Percentiles rank a stretch among this genome's conserved stretches.
These are phyloP conservation scores for Phoenicopterus ruber DNA, from an alignment of 2,113 vertebrate genomes.

Conservation along the genomic window DNA sequence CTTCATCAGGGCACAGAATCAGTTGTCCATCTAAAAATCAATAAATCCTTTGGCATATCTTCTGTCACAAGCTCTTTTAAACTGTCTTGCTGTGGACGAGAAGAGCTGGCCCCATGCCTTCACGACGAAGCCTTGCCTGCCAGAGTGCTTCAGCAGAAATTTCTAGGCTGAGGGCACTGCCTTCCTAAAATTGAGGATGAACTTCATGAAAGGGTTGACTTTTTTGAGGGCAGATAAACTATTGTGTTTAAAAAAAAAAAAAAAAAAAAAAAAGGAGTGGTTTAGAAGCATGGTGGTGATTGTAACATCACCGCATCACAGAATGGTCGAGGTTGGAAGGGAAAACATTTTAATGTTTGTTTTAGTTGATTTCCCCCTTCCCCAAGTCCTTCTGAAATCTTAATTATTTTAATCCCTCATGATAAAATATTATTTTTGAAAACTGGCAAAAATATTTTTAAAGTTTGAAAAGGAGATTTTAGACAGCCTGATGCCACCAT, in stretches of 20 bases:
- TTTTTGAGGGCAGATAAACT: neutral
- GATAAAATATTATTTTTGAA: neutral
- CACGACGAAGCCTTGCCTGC: fast-evolving
- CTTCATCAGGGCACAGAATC: neutral
- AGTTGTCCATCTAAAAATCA: neutral
- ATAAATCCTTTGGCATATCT: neutral
- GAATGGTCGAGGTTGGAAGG: neutral
- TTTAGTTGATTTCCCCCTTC: neutral
- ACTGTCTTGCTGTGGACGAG: fast-evolving
- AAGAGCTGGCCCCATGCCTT: neutral
- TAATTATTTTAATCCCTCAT: neutral
- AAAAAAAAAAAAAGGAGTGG: neutral
- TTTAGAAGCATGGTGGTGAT: neutral
- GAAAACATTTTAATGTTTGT: fast-evolving
- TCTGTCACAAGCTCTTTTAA: neutral
- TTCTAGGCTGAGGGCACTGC: neutral
- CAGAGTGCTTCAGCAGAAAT: neutral
- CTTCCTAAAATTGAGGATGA: neutral
- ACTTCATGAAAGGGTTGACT: neutral
- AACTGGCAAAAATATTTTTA: neutral
- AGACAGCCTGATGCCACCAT: neutral
- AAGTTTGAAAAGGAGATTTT: neutral
- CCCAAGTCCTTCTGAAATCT: neutral
- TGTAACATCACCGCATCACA: neutral
- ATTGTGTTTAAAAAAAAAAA: neutral